Base-by-base conservation (phyloP, 2,888 invertebrate species). In the Trachelus stipa region DNA sequence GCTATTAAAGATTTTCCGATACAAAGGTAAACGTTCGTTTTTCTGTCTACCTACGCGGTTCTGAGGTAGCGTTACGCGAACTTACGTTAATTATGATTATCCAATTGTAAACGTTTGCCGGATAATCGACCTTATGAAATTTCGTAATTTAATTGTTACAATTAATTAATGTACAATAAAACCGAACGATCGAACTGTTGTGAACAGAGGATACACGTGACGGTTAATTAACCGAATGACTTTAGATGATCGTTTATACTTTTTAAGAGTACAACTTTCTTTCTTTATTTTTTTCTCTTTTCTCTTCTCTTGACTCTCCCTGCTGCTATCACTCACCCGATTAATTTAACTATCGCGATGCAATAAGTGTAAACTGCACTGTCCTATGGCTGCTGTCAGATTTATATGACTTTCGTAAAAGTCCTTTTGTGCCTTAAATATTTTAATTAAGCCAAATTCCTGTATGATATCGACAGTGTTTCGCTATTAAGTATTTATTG, bases 1-100 rank as follows among this genome's bases (percentile, higher is more conserved):
- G 77, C 56, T 74, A 76, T 75, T 74, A 74, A 79, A 76, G 73
- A 69, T 37, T 56, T 77, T 73, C 74, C 71, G 74, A 71, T 69
- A 68, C 34, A 71, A 71, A 77, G n/a, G 34, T 74, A 78, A 76
- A 73, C 69, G 56, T 56, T 56, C 23, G 56, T 23, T 23, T 23
- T 23, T 6, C 6, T 2, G 56, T 23, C 9, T 56, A 56, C 23
- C 56, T 56, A 56, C 23, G 23, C 56, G 56, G 15, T 2, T 23
- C 23, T 9, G 56, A 56, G 56, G 56, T 23, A 56, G 56, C 23
- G 23, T 56, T 2, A 56, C 23, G 23, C 56, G 56, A 56, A 23
- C 56, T 23, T 56, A 56, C 23, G 23, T 56, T 56, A 56, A 56
- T 56, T 23, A 56, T 23, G 23, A 56, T 56, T 56, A 56, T 56